Evolutionary conservation across 2,888 invertebrate species (phyloP), one percentile per base, ranked within the genome.

Genomic region (Cantharis nigra): DNA sequence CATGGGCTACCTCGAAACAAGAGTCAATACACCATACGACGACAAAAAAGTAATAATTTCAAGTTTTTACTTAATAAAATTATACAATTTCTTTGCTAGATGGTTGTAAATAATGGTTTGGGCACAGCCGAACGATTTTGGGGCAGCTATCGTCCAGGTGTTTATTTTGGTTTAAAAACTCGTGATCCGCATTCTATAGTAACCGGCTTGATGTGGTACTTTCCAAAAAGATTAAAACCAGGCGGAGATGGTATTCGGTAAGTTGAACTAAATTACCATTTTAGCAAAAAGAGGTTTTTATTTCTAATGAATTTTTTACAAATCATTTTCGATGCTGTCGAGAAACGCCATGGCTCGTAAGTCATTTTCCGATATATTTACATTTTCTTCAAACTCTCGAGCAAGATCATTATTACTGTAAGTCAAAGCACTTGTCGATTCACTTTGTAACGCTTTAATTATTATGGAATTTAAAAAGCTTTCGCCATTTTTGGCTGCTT

Each of bases 201-300:
- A 0, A 94, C 97, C 84, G 99, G 99, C 0, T 89, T 98, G 20
- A 98, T 99, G 98, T 99, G 98, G 99, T 97, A 98, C 86, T 93
- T 95, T 80, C 95, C 95, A 0, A 91, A 91, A 2, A 90, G 91
- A 81, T 85, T 94, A 26, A 90, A 91, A 0, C 91, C 92, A 1
- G 92, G 92, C 33, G 95, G 94, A 80, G 94, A 94, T 80, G 96
- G 96, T 0, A 92, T 96, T 62, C 91, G 96, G 90, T 93, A 88
- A 83, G 79, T 78, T 65, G 20, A 65, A 65, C 65, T n/a, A 16
- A 65, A 5, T 20, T 28, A 28, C 28, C 9, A 28, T 28, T 28
- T 28, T 28, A 28, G 28, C 63, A 13, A 49, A n/a, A 49, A 49
- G n/a, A 49, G n/a, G 5, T 5, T 49, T 49, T 49, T 72, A 23